phyloP scores from a whole-genome alignment of 1,140 invertebrate species.

The Zaprionus gabonicus region DNA sequence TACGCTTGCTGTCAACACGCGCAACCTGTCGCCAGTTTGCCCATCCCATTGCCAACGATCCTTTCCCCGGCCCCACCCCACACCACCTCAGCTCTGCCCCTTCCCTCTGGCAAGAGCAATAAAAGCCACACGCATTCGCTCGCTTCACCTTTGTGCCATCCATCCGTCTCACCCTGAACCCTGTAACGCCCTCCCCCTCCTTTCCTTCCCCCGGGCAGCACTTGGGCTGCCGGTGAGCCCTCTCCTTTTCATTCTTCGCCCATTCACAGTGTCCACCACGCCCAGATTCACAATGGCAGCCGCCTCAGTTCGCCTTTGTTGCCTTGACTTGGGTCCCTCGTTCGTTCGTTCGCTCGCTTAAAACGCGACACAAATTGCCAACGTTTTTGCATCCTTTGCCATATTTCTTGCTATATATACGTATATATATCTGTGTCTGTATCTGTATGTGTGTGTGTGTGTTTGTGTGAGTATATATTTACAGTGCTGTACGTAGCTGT shows the following conservation, averaged over 20 bases:
- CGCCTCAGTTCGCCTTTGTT: slow-evolving; percentile 22
- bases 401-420: slow-evolving; percentile 60
- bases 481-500: slow-evolving; percentile 50
- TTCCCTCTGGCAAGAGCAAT: slow-evolving; percentile 47
- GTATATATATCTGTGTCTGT: neutral
- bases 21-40: slow-evolving; percentile 71
- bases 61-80: neutral
- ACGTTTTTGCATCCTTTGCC: slow-evolving; percentile 81
- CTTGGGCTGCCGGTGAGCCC: neutral
- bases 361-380: slow-evolving; percentile 80
- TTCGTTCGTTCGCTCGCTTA: slow-evolving; percentile 13
- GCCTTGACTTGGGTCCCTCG: slow-evolving; percentile 31
- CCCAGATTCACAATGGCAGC: slow-evolving; percentile 38
- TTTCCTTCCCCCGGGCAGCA: neutral
- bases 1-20: slow-evolving; percentile 64
- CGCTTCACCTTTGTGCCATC: slow-evolving; percentile 50
- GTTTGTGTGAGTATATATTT: slow-evolving; percentile 13
- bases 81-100: neutral
- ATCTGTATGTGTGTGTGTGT: slow-evolving; percentile 4
- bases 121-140: slow-evolving; percentile 72
- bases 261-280: slow-evolving; percentile 30
- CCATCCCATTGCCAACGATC: neutral
- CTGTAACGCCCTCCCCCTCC: neutral
- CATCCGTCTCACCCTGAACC: slow-evolving; percentile 1
- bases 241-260: slow-evolving; percentile 12